A percentile compares a stretch with the other conserved stretches of the same genome.
Conservation (phyloP, 1,140 invertebrate species). For the Drosophila parvula region DNA sequence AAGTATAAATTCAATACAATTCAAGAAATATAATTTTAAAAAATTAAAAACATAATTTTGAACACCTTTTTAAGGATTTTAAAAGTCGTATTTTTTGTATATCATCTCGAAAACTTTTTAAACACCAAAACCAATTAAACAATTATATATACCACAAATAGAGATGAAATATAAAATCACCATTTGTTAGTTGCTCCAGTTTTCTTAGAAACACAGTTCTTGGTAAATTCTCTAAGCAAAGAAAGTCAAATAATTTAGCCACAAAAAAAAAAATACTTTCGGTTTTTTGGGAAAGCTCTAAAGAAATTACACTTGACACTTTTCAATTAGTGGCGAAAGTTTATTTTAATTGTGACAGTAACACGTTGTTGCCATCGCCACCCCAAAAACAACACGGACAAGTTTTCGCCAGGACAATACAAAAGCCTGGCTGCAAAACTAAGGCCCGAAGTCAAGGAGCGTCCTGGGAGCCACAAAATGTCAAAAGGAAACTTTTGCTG, state of each 20-base stretch:
- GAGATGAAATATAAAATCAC: background rate
- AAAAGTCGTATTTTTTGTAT: no score
- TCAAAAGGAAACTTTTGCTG: slow-evolving; percentile 77
- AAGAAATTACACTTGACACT: slow-evolving; percentile 80
- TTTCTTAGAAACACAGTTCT: background rate
- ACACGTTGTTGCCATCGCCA: slow-evolving; percentile 60
- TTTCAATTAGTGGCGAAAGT: slow-evolving; percentile 79
- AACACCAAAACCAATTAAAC: no score
- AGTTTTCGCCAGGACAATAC: slow-evolving; percentile 53
- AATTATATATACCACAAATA: no score
- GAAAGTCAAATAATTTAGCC: slow-evolving; percentile 55
- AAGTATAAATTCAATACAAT: no score
- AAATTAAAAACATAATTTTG: no score
- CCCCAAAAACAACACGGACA: slow-evolving; percentile 49
- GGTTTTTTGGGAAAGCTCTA: slow-evolving; percentile 59
- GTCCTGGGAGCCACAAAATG: slow-evolving; percentile 72
- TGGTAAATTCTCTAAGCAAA: slow-evolving; percentile 17
- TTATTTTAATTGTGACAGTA: slow-evolving; percentile 82
- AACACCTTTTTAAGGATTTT: no score
- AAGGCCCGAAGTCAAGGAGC: slow-evolving; percentile 37
- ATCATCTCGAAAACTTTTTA: no score
- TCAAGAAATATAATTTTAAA: no score
- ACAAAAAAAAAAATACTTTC: slow-evolving; percentile 11
- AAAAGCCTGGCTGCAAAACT: slow-evolving; percentile 50
- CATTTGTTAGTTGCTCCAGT: slow-evolving; percentile 26